Base-by-base conservation (phyloP, 2,888 invertebrate genomes). In the Carterocephalus palaemon region DNA sequence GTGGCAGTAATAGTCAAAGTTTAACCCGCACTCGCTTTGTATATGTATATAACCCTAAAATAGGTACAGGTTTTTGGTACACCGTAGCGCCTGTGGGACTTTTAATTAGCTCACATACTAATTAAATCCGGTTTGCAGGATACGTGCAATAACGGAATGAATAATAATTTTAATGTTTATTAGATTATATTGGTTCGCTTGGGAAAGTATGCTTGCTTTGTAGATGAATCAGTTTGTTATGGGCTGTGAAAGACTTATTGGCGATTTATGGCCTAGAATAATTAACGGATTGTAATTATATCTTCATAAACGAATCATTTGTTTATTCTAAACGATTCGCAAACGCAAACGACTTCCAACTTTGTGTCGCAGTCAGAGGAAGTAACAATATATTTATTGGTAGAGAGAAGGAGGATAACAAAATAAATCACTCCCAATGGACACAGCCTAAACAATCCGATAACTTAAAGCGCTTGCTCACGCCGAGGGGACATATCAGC, bases 401-500 rank as follows among this genome's bases (percentile, higher is more conserved):
- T 15, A 9, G 33, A n/a, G 22, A 15, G 7, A 36, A 43, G 28
- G 29, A 43, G 28, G 42, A 43, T 43, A 43, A 16, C 42, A 36
- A 36, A 15, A 43, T 43, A 43, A 43, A 43, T 43, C 42, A 43
- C 42, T 20, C 33, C 31, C 24, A 28, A 34, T 42, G 42, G 42
- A 59, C 60, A 51, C 65, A 64, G 62, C 64, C 56, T 52, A 56
- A 69, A 67, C 67, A 67, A 64, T 64, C 60, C 57, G 54, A 67
- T 66, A 67, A 65, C 49, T 53, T 51, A 62, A 67, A 70, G 63
- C 62, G 62, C 60, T 63, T 61, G 51, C 53, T 60, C 60, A 63
- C 62, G 58, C 59, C 60, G 51, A 61, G 56, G 60, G 60, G 64
- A 67, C 62, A 56, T 73, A 70, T 72, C 69, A 67, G 76, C 75